Base-by-base conservation (phyloP, 2,797 vertebrate genomes). In the Choloepus didactylus region DNA sequence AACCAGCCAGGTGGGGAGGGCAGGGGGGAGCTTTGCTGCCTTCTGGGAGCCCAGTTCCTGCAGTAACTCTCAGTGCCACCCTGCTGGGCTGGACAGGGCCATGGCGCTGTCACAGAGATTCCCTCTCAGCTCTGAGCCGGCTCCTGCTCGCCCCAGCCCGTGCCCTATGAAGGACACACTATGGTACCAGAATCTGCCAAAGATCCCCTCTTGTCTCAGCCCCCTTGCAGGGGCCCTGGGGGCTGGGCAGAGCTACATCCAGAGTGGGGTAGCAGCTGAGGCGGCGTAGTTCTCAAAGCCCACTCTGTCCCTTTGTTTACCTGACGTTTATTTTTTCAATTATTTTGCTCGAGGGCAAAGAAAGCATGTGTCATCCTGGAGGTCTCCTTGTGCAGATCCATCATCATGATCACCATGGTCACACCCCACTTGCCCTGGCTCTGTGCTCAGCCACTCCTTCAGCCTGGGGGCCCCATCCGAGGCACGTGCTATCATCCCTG, bases 181-280 rank as follows among this genome's bases (percentile, higher is more conserved):
- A 96, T 70, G 96, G 96, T 97, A 96, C 96, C 96, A 92, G 80
- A 96, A 95, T 96, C 96, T 97, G 97, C 97, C 97, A 97, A 98
- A 98, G 97, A 98, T 90, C 67, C 93, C 90, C 83, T 83, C 87
- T 85, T 81, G 89, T 89, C 80, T 93, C 96, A 51, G 91, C n/a
- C 67, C 66, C 38, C 16, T 10, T 82, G 72, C 80, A 67, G 51
- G 93, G 54, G 12, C 23, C 21, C 12, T 54, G 62, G 66, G 91
- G 85, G 84, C 80, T 51, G 49, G 77, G 93, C 94, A 94, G 84
- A 89, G 67, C 85, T 90, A 49, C 82, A 25, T 27, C 49, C 12
- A 27, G 82, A 72, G 79, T 46, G 44, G 90, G 92, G 49, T 41
- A n/a, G 49, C 85, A 41, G 94, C 83, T 89, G 81, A 56, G 93